Percentiles rank a stretch among this genome's conserved stretches.
These are phyloP conservation scores for Phainopepla nitens DNA, from an alignment of 2,113 vertebrate genomes.

Conservation along the genomic window DNA sequence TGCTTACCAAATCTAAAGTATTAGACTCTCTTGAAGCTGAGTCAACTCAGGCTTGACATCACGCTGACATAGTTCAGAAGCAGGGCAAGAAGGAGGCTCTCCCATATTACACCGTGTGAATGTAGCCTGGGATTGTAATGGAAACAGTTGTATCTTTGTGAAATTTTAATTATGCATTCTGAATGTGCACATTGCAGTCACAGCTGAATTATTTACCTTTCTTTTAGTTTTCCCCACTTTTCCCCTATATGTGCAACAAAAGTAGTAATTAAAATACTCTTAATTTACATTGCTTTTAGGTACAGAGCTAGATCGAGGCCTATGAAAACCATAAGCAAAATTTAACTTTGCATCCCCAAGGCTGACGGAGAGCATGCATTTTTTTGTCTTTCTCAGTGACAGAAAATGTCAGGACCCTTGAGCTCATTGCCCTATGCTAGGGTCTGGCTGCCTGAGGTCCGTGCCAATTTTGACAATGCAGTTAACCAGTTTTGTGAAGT, in stretches of 20 bases:
- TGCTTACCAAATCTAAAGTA: not conserved
- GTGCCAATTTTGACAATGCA: not conserved
- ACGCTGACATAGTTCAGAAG: not conserved
- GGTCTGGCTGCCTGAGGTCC: not conserved
- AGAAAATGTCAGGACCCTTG: not conserved
- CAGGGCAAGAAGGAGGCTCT: not conserved
- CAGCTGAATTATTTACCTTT: not conserved
- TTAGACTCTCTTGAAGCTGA: not conserved
- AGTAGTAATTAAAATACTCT: not conserved
- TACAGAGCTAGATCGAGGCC: not conserved
- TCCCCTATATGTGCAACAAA: not conserved
- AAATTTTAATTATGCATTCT: not conserved
- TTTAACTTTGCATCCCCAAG: not conserved
- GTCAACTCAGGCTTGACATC: not conserved
- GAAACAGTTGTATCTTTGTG: not conserved
- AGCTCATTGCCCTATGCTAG: not conserved
- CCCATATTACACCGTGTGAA: not conserved
- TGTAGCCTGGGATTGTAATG: not conserved
- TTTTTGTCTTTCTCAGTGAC: not conserved
- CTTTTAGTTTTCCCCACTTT: not conserved
- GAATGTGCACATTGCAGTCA: not conserved
- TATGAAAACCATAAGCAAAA: not conserved
- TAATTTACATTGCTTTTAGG: not conserved
- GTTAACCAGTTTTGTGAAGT: not conserved
- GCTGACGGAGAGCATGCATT: not conserved